Evolutionary conservation across 2,113 vertebrate genomes (phyloP).

Genomic region (Hiodon alosoides): DNA sequence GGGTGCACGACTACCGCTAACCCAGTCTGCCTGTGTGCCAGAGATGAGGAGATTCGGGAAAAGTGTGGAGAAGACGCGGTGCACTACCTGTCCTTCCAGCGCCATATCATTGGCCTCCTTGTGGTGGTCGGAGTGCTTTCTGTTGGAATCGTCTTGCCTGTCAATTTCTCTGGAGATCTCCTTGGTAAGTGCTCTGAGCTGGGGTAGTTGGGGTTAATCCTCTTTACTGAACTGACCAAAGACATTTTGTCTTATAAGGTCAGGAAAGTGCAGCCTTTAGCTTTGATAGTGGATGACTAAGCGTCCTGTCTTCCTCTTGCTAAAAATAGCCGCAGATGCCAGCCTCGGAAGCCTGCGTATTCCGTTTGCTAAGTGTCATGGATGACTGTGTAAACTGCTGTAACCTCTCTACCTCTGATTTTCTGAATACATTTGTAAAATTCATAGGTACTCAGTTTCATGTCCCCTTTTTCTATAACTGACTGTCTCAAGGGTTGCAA

Average conservation of each 20-base stretch:
- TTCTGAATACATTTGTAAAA: too few species aligned
- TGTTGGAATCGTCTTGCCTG: constrained; percentile 87
- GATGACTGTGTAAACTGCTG: too few species aligned
- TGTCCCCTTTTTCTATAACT: too few species aligned
- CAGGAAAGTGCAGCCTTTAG: too few species aligned
- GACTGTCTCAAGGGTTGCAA: too few species aligned
- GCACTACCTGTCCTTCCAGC: constrained; percentile 96
- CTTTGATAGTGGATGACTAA: neutral
- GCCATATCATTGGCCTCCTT: constrained; percentile 95
- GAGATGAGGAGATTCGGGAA: constrained; percentile 93
- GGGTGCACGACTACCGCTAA: too few species aligned
- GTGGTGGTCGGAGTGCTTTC: constrained; percentile 88
- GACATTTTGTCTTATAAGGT: neutral
- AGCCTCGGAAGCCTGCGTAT: neutral
- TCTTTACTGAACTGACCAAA: neutral
- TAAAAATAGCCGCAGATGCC: neutral
- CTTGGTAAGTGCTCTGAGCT: constrained; percentile 68
- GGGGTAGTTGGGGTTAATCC: neutral
- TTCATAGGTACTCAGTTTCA: too few species aligned
- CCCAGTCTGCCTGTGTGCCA: constrained; percentile 39
- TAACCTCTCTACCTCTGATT: too few species aligned
- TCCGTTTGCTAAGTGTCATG: too few species aligned
- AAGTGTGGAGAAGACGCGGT: constrained; percentile 92
- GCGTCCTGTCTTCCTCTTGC: neutral
- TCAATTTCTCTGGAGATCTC: constrained; percentile 96